Evolutionary conservation across 2,888 invertebrate species (phyloP).

Genomic region (Oligia fasciuncula): DNA sequence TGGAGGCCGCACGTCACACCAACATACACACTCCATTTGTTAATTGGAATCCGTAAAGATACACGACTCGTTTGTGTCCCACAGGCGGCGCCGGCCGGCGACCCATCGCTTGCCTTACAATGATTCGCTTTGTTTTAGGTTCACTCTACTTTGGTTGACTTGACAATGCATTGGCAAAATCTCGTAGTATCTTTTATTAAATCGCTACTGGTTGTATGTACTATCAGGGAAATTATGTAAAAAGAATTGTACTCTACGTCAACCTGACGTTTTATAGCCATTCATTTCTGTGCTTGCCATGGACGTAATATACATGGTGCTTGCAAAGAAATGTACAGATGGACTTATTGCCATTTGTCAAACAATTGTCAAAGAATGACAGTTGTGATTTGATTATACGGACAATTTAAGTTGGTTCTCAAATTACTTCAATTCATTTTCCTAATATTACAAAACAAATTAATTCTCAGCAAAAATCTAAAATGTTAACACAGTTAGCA

Average conservation of each 20-base stretch:
- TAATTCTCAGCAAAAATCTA: background rate
- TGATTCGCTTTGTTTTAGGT: background rate
- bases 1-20: constrained; percentile 55
- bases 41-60: constrained; percentile 73
- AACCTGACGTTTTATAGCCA: background rate
- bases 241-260: background rate
- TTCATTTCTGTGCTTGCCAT: background rate
- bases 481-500: background rate
- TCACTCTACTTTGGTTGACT: background rate
- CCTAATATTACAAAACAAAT: background rate
- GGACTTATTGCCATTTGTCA: background rate
- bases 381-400: background rate
- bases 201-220: background rate
- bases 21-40: constrained; percentile 71
- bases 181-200: background rate
- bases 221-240: background rate
- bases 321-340: too few relatives aligned
- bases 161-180: background rate
- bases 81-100: background rate
- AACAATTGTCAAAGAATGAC: background rate
- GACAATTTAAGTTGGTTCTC: background rate
- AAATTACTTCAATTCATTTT: background rate
- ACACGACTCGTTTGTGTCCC: constrained; percentile 53
- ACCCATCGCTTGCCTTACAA: background rate
- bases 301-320: too few relatives aligned